Conservation (phyloP, 2,888 invertebrate genomes). For the Protophormia terraenovae region DNA sequence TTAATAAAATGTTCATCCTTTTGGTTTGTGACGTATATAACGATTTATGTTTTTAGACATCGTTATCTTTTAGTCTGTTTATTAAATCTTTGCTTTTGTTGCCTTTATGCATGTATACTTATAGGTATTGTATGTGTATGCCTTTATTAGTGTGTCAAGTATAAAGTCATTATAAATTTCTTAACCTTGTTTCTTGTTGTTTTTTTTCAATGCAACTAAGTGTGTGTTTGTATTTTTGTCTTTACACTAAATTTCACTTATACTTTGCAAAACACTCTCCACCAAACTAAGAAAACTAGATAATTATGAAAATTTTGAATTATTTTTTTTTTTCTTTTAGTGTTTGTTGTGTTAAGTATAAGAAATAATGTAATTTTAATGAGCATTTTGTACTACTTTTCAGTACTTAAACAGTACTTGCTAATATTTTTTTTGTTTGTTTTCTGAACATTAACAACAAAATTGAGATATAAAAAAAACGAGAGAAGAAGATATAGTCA, state of each 20-base stretch:
- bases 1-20: too few relatives aligned
- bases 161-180: slow-evolving; percentile 52
- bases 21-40: too few relatives aligned
- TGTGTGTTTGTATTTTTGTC: neutral
- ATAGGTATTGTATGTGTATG: neutral
- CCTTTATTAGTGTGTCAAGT: slow-evolving; percentile 56
- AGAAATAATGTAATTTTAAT: slow-evolving; percentile 69
- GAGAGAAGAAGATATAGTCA: too few relatives aligned
- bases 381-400: slow-evolving; percentile 63
- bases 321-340: slow-evolving; percentile 9
- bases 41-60: too few relatives aligned
- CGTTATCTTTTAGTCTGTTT: neutral
- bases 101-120: neutral
- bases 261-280: neutral
- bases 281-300: neutral
- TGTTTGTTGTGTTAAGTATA: slow-evolving; percentile 38
- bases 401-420: slow-evolving; percentile 15
- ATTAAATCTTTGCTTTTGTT: neutral
- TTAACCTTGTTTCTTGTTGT: slow-evolving; percentile 37
- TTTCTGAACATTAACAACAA: slow-evolving; percentile 4
- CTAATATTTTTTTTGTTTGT: neutral
- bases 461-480: neutral
- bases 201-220: neutral
- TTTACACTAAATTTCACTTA: slow-evolving; percentile 54
- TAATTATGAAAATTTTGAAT: slow-evolving; percentile 45